Evolutionary conservation across 1,140 invertebrate genomes (phyloP).

Genomic region (Drosophila simulans): DNA sequence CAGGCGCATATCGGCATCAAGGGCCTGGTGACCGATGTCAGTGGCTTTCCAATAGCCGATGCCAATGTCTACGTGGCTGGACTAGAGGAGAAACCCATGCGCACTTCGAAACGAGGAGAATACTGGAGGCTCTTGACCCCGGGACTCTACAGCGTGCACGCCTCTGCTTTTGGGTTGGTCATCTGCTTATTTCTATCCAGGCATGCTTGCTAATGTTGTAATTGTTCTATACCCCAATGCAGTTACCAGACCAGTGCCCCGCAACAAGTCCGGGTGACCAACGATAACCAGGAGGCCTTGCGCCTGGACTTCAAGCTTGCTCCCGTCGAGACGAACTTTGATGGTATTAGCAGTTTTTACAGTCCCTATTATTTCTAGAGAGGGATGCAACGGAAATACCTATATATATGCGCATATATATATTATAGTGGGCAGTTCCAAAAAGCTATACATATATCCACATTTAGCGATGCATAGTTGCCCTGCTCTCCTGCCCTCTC

Average conservation of each 20-base stretch:
- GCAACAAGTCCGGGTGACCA: constrained; percentile 73
- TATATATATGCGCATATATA: constrained; percentile 27
- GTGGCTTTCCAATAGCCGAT: constrained; percentile 87
- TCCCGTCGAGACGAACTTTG: constrained; percentile 75
- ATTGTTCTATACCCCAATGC: background rate
- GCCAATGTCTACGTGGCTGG: constrained; percentile 90
- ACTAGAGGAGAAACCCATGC: constrained; percentile 89
- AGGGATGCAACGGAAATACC: constrained; percentile 14
- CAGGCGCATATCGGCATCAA: constrained; percentile 93
- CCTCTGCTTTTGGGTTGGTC: constrained; percentile 89
- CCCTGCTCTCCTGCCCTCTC: constrained; percentile 19
- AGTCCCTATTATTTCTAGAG: constrained; percentile 81
- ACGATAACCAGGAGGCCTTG: constrained; percentile 70
- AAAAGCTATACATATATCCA: background rate
- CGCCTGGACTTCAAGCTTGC: constrained; percentile 80
- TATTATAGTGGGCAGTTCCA: constrained; percentile 22
- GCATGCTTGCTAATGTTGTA: background rate
- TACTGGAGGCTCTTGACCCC: constrained; percentile 94
- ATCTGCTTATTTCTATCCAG: too few species aligned
- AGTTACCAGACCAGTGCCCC: constrained; percentile 73
- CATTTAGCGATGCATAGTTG: constrained; percentile 31
- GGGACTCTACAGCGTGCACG: constrained; percentile 91
- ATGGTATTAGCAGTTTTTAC: constrained; percentile 84
- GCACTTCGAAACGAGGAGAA: constrained; percentile 91
- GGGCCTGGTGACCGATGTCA: constrained; percentile 86